Conservation (phyloP, 2,113 vertebrate species). For the Paradisaea rubra region DNA sequence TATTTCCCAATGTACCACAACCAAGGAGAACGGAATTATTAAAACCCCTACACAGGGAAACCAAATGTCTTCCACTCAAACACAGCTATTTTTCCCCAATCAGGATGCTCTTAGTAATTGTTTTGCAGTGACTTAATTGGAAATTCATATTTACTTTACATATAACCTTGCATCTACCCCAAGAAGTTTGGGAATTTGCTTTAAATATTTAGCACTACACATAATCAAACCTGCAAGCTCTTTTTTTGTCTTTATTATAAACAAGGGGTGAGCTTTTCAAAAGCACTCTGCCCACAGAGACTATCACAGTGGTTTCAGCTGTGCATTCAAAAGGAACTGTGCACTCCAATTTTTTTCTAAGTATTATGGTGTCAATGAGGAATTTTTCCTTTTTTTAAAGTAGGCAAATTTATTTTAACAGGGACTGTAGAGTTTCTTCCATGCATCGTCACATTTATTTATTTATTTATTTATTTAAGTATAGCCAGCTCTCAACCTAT, state of each 20-base stretch:
- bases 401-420: neutral
- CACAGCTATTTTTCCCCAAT: neutral
- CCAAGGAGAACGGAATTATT: neutral
- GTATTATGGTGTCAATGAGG: neutral
- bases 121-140: neutral
- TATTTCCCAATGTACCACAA: neutral
- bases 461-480: neutral
- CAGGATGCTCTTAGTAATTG: neutral
- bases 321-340: conserved; percentile 33
- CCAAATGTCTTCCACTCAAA: neutral
- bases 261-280: conserved; percentile 20
- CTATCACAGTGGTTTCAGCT: conserved; percentile 48
- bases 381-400: neutral
- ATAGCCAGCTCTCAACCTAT: neutral
- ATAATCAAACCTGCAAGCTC: conserved; percentile 40
- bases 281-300: conserved; percentile 30
- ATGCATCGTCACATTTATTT: neutral
- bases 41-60: neutral
- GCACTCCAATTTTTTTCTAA: neutral
- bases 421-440: neutral
- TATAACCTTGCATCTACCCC: neutral
- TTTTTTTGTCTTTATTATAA: conserved; percentile 12
- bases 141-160: conserved; percentile 12
- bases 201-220: neutral
- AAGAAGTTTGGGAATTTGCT: neutral